phyloP scores from a whole-genome alignment of 2,797 vertebrate genomes.

The Pelobates cultripes region DNA sequence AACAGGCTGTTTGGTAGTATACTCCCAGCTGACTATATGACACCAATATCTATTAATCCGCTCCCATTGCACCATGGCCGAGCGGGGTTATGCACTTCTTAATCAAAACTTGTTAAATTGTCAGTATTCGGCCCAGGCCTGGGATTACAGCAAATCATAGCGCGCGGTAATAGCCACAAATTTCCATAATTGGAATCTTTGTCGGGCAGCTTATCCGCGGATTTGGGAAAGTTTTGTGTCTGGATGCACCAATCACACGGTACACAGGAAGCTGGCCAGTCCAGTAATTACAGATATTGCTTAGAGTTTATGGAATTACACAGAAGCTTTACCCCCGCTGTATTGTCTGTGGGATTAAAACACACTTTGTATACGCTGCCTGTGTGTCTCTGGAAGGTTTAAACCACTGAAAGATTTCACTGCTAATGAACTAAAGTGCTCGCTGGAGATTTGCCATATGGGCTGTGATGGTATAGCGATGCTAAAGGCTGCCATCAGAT shows the following conservation, averaged over 20 bases:
- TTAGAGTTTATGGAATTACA: slow-evolving; percentile 19
- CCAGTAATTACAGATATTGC: slow-evolving; percentile 39
- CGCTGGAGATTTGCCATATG: not conserved
- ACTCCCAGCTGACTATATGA: too few species aligned
- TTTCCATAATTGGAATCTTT: slow-evolving; percentile 37
- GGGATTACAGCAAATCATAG: slow-evolving; percentile 32
- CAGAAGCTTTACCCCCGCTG: slow-evolving; percentile 8
- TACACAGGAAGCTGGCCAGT: not conserved
- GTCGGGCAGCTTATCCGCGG: not conserved
- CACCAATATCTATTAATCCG: too few species aligned
- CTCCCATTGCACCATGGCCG: too few species aligned
- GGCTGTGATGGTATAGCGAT: too few species aligned
- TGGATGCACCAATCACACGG: slow-evolving; percentile 4
- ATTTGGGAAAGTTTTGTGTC: slow-evolving; percentile 8
- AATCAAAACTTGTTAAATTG: not conserved
- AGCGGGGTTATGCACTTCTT: too few species aligned
- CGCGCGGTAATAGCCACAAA: slow-evolving; percentile 20
- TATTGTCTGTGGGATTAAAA: slow-evolving; percentile 26
- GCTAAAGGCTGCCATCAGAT: too few species aligned
- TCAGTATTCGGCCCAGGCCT: not conserved
- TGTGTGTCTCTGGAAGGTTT: not conserved
- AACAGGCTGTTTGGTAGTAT: too few species aligned
- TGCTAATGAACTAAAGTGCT: not conserved
- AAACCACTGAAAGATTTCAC: not conserved
- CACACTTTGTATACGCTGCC: not conserved